These are phyloP conservation scores for Phacellophora camtschatica DNA, from an alignment of 30 jellyfish, hydroid and myxozoan genomes.

Conservation along the genomic window DNA sequence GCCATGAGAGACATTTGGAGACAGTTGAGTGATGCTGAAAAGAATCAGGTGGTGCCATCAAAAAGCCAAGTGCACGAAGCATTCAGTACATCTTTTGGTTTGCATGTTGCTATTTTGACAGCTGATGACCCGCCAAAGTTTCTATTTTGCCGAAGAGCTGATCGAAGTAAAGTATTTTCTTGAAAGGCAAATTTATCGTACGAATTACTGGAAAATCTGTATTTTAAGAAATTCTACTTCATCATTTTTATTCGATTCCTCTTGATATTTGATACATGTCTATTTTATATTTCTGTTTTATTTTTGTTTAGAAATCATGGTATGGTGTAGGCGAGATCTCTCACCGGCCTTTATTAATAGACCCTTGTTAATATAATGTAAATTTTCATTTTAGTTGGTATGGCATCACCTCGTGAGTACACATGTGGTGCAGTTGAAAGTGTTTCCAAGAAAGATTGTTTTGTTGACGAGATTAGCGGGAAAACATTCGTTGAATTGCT, in stretches of 20 bases:
- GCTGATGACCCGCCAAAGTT: constrained; percentile 76
- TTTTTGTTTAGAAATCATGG: too few relatives aligned
- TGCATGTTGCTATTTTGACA: constrained; percentile 84
- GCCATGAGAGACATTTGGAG: constrained; percentile 86
- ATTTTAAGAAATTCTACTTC: too few relatives aligned
- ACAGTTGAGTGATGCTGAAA: constrained; percentile 58
- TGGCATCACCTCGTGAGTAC: constrained; percentile 77
- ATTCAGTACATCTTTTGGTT: constrained; percentile 81
- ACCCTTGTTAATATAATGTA: too few relatives aligned
- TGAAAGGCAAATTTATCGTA: too few relatives aligned
- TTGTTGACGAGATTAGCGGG: neutral
- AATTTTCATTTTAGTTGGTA: constrained; percentile 55
- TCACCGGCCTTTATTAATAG: neutral
- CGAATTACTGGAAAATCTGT: too few relatives aligned
- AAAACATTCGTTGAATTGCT: constrained; percentile 58
- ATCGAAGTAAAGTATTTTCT: constrained; percentile 37
- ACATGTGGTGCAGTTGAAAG: constrained; percentile 91
- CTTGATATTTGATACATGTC: too few relatives aligned
- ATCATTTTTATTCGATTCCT: too few relatives aligned
- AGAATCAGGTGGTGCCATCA: constrained; percentile 58
- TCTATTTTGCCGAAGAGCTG: constrained; percentile 78
- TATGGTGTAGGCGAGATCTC: neutral
- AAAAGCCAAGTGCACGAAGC: constrained; percentile 65
- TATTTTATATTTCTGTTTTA: too few relatives aligned
- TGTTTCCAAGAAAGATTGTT: constrained; percentile 79